Conservation (phyloP, 2,113 vertebrate genomes). For the Numida meleagris region DNA sequence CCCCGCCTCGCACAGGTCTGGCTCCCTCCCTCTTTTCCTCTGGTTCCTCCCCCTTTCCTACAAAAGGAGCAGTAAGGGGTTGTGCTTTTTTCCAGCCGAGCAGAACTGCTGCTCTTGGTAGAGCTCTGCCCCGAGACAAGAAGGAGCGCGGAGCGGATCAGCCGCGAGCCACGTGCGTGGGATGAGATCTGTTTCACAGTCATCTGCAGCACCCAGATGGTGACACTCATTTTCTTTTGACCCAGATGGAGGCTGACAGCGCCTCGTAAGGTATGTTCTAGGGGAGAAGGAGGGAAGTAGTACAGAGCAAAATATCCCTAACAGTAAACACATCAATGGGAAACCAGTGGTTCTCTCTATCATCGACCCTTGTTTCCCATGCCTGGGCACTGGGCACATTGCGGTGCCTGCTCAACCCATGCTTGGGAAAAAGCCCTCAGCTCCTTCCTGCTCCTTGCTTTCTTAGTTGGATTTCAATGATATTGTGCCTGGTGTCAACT, state of each 20-base stretch:
- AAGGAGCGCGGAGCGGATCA: neutral
- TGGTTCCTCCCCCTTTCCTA: neutral
- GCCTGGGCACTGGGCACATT: slow-evolving; percentile 49
- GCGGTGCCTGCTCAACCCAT: slow-evolving; percentile 47
- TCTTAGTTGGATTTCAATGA: slow-evolving; percentile 57
- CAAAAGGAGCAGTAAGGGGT: slow-evolving; percentile 67
- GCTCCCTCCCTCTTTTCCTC: slow-evolving; percentile 33
- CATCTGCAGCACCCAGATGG: neutral
- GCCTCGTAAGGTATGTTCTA: neutral
- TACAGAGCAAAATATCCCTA: neutral
- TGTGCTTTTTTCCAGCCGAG: slow-evolving; percentile 53
- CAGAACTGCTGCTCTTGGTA: slow-evolving; percentile 53
- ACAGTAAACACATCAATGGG: neutral
- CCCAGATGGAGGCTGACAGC: neutral
- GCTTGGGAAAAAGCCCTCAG: slow-evolving; percentile 51
- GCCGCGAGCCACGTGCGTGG: fast-evolving
- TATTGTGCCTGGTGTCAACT: slow-evolving; percentile 71
- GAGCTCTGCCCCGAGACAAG: slow-evolving; percentile 3
- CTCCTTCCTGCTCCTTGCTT: slow-evolving; percentile 67
- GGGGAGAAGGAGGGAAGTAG: neutral
- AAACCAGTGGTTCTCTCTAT: neutral
- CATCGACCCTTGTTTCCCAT: slow-evolving; percentile 1
- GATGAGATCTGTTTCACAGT: neutral
- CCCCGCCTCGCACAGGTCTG: slow-evolving; percentile 37
- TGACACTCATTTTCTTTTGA: neutral